Evolutionary conservation across 2,113 vertebrate species (phyloP), one percentile per base, ranked within the genome.

Genomic region (Spilogale gracilis): DNA sequence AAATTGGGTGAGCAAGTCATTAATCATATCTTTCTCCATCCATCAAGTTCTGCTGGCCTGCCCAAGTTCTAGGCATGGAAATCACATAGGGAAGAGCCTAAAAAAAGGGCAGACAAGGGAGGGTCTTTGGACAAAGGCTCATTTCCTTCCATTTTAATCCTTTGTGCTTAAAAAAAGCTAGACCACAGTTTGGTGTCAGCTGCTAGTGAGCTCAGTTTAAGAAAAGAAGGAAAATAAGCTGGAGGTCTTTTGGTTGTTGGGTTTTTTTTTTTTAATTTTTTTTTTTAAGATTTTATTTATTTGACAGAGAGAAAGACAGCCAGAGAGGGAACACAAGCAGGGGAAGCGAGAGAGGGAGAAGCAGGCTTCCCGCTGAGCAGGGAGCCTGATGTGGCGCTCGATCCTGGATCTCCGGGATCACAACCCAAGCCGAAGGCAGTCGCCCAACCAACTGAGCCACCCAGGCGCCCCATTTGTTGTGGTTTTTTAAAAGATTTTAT

Each of bases 1-100:
- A 95, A 94, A 94, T 91, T 0, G 17, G 76, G 12, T 97, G 96
- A 97, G 89, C 97, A 96, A 95, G 30, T 79, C 94, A 92, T 97
- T 97, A 96, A 95, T 98, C 96, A 97, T 69, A 58, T 56, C 83
- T 92, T 87, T 84, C 94, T 84, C 67, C 97, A 95, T 91, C 95
- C 97, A 95, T 92, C 94, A 90, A 82, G 71, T 94, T 83, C 78
- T 97, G 92, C 97, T 80, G 86, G 50, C 73, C 50, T 96, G 76
- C 45, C 89, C 23, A 89, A 95, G 54, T 91, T 90, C 83, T 85
- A 32, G 54, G 91, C 74, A 10, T 50, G 27, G 45, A 83, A 20
- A 78, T 83, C 78, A 81, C 60, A 74, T 63, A 84, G 69, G 76
- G 32, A 92, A 89, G 76, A 63, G 76, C 83, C 84, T 56, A 54